phyloP scores from a whole-genome alignment of 2,797 vertebrate genomes.

The Rhinatrema bivittatum region DNA sequence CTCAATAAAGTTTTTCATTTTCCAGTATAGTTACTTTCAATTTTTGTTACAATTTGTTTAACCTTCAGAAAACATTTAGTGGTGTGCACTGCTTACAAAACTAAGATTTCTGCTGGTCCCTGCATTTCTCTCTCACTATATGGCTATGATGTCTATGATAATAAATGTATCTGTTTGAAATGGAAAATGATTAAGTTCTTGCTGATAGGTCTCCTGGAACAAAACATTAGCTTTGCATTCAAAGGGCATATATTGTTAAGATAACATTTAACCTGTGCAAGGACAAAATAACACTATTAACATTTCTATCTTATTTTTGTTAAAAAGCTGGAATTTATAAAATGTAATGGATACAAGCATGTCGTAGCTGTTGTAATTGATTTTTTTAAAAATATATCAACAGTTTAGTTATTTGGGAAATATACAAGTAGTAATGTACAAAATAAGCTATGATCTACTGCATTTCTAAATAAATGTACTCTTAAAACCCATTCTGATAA shows the following conservation, averaged over 20 bases:
- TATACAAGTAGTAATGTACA: too few species aligned
- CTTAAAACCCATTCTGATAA: too few species aligned
- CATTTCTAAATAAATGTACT: too few species aligned
- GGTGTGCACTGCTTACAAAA: conserved; percentile 14
- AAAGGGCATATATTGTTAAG: conserved; percentile 16
- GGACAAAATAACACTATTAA: conserved; percentile 25
- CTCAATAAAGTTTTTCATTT: conserved; percentile 27
- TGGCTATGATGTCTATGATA: conserved; percentile 24
- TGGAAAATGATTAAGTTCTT: conserved; percentile 30
- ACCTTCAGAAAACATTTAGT: conserved; percentile 37
- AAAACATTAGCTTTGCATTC: conserved; percentile 41
- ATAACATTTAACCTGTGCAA: conserved; percentile 28
- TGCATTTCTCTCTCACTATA: conserved; percentile 25
- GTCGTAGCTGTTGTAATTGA: not conserved
- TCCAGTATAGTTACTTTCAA: conserved; percentile 41
- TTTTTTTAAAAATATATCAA: not conserved
- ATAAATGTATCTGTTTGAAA: conserved; percentile 35
- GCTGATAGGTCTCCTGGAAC: conserved; percentile 30
- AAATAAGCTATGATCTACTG: too few species aligned
- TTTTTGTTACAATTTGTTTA: conserved; percentile 39
- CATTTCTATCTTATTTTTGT: too few species aligned
- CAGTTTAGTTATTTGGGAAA: too few species aligned
- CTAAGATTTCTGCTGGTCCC: conserved; percentile 11
- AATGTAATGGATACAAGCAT: conserved; percentile 1
- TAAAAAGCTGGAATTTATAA: not conserved